A percentile compares a stretch with the other conserved stretches of the same genome.
phyloP scores from a whole-genome alignment of 2,113 vertebrate genomes.

The Chlorodrepanis virens region DNA sequence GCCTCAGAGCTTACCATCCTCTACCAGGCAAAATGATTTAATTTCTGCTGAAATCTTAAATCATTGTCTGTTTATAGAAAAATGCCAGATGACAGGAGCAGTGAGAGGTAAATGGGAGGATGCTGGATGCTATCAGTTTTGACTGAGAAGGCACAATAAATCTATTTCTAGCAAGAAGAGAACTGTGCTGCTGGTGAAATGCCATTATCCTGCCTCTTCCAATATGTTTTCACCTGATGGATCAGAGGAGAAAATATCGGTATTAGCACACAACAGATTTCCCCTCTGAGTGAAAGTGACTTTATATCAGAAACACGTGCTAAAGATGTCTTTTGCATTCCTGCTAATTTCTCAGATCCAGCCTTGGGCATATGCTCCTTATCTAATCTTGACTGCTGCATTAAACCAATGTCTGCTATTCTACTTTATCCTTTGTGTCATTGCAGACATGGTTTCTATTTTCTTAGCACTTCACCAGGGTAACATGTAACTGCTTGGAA shows the following conservation, averaged over 20 bases:
- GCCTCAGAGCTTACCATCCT: background rate
- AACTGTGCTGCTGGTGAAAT: background rate
- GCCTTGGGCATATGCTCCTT: background rate
- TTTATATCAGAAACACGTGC: constrained; percentile 27
- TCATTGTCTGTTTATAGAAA: background rate
- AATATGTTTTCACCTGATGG: constrained; percentile 33
- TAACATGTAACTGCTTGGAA: constrained; percentile 39
- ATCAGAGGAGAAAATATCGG: background rate
- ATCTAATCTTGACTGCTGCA: constrained; percentile 14
- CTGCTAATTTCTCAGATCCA: constrained; percentile 34
- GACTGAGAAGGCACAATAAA: background rate
- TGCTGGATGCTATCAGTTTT: constrained; percentile 9
- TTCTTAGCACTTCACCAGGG: constrained; percentile 53
- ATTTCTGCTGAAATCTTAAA: constrained; percentile 22
- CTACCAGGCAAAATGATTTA: background rate
- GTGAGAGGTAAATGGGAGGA: background rate
- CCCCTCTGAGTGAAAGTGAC: background rate
- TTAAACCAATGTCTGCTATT: background rate
- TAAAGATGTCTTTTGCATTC: constrained; percentile 21
- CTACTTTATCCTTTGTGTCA: background rate
- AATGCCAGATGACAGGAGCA: background rate
- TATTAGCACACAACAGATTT: background rate
- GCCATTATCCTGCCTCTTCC: constrained; percentile 46
- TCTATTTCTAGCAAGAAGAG: constrained; percentile 5
- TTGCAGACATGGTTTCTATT: constrained; percentile 47